Conservation (phyloP, 2,113 vertebrate genomes). For the Microcebus murinus region DNA sequence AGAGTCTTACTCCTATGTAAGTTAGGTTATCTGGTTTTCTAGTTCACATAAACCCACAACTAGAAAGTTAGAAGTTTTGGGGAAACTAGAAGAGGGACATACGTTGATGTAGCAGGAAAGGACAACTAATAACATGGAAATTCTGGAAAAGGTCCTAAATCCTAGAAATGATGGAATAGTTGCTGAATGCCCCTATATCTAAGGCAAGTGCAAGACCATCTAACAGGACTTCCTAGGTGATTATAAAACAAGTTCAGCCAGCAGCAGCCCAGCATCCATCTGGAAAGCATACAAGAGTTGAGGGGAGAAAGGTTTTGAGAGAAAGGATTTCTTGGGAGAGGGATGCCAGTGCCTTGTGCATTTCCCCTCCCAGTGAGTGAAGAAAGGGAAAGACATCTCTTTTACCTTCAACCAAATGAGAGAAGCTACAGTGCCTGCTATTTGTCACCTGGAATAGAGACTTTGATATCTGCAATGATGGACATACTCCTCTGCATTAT, state of each 20-base stretch:
- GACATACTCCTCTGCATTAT: neutral
- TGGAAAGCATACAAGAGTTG: neutral
- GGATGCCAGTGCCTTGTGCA: neutral
- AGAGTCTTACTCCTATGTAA: neutral
- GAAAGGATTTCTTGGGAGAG: neutral
- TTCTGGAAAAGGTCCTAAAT: neutral
- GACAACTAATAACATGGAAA: neutral
- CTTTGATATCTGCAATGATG: neutral
- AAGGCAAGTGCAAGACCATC: neutral
- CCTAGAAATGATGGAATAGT: neutral
- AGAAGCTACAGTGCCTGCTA: neutral
- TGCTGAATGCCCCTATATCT: neutral
- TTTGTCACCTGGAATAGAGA: neutral
- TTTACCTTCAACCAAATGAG: neutral
- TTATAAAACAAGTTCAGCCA: neutral
- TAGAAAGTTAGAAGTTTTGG: neutral
- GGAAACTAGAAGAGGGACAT: neutral
- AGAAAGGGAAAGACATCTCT: neutral
- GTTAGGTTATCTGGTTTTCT: neutral
- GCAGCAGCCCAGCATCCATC: neutral
- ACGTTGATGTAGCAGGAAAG: neutral
- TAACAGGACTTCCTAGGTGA: neutral
- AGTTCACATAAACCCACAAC: neutral
- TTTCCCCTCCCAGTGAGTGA: neutral
- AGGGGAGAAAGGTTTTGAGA: neutral